Base-by-base conservation (phyloP, 2,888 invertebrate species). In the Trissonchulus latispiculum region DNA sequence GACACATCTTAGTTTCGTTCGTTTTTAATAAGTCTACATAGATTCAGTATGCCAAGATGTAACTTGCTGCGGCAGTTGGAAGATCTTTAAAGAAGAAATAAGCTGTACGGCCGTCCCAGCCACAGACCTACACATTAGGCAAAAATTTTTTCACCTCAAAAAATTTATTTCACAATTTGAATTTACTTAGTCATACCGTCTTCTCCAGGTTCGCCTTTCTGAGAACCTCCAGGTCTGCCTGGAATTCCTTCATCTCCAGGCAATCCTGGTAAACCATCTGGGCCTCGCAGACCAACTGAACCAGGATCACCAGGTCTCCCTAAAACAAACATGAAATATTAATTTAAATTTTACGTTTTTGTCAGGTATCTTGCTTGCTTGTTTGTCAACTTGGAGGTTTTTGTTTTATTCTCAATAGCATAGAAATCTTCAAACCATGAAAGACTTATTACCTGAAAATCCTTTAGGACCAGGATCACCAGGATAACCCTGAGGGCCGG, bases 401-500 rank as follows among this genome's bases (percentile, higher is more conserved):
- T n/a, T n/a, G n/a, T n/a, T n/a, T n/a, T n/a, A n/a, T n/a, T n/a
- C n/a, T n/a, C n/a, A n/a, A n/a, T n/a, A n/a, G n/a, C n/a, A n/a
- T n/a, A n/a, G n/a, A n/a, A n/a, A n/a, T n/a, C n/a, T n/a, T n/a
- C n/a, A n/a, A n/a, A n/a, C n/a, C n/a, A n/a, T n/a, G n/a, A n/a
- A n/a, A n/a, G n/a, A n/a, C n/a, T 2, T 15, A 18, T 35, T 61
- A 32, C 75, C 75, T n/a, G 75, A 35, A 61, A n/a, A 2, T 15
- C 75, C 75, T 36, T 72, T 29, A 3, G 28, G 75, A 77, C 80
- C 61, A 76, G 75, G 66, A 64, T 2, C 72, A 37, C 73, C 73
- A 29, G 33, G 2, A 23, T 29, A 48, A 29, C 73, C 73, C 28
- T 31, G 71, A 8, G 69, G 71, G 15, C 71, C 73, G 33, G 35